A percentile compares a stretch with the other conserved stretches of the same genome.
Conservation (phyloP, 2,888 invertebrate genomes). For the Diarsia brunnea region DNA sequence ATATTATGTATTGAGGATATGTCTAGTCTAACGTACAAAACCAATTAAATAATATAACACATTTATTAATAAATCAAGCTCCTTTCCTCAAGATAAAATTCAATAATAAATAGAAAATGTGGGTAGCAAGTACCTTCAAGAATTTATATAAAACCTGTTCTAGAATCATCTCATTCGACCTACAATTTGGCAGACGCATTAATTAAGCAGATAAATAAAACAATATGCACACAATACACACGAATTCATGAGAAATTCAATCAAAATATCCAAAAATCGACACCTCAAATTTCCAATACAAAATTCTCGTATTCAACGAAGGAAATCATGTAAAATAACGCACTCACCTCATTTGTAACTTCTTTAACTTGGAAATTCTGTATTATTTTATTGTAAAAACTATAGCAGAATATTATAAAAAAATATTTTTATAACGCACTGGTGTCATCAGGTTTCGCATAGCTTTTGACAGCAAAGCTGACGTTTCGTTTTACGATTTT, state of each 20-base stretch:
- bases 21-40: not conserved
- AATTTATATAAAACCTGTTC: conserved; percentile 40
- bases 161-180: conserved; percentile 18
- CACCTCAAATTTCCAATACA: conserved; percentile 12
- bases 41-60: not conserved
- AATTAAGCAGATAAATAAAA: conserved; percentile 28
- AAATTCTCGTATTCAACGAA: not conserved
- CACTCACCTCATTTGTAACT: conserved; percentile 72
- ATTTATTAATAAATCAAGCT: not conserved
- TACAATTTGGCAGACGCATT: conserved; percentile 8
- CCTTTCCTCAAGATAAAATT: conserved; percentile 33
- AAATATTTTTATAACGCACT: conserved; percentile 40
- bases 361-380: conserved; percentile 37
- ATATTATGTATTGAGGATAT: not conserved
- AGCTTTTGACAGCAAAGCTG: conserved; percentile 49
- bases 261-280: conserved; percentile 45
- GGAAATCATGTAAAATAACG: conserved; percentile 8
- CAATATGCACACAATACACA: conserved; percentile 45
- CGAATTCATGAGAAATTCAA: conserved; percentile 36
- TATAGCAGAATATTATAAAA: conserved; percentile 47
- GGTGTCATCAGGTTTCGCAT: conserved; percentile 39
- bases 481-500: conserved; percentile 52
- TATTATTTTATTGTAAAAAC: conserved; percentile 41
- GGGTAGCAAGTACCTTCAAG: conserved; percentile 40
- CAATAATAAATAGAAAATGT: conserved; percentile 40